Percentiles rank a stretch among this genome's conserved stretches.
Evolutionary conservation across 92 coral and sea anemone species (phyloP).

Genomic region (Bergia sp.): DNA sequence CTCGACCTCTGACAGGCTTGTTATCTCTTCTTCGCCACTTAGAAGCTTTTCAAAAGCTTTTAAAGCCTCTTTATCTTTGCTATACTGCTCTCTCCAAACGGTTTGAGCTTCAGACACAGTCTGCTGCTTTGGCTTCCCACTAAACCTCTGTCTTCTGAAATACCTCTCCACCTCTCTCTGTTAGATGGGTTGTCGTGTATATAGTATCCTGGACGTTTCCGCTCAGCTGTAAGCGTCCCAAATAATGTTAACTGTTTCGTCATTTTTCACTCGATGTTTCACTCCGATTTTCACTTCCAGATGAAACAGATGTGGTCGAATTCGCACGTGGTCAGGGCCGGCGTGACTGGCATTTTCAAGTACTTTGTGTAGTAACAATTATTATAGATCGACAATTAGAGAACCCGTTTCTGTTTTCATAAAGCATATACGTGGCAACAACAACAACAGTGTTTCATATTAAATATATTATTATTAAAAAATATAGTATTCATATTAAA

Average conservation of each 20-base stretch:
- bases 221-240: slow-evolving; percentile 4
- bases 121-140: neutral
- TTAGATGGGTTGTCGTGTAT: neutral
- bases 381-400: too few species aligned
- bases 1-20: slow-evolving; percentile 4
- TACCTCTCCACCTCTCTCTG: slow-evolving; percentile 12
- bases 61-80: slow-evolving; percentile 6
- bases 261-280: slow-evolving; percentile 3
- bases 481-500: too few species aligned
- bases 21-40: neutral
- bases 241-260: neutral
- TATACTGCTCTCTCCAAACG: slow-evolving; percentile 3
- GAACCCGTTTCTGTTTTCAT: too few species aligned
- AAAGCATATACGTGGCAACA: too few species aligned
- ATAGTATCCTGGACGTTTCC: slow-evolving; percentile 2
- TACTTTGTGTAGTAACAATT: too few species aligned
- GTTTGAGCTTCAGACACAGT: neutral
- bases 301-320: too few species aligned
- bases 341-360: too few species aligned
- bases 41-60: slow-evolving; percentile 11
- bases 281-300: neutral
- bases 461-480: too few species aligned
- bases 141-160: neutral
- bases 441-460: too few species aligned
- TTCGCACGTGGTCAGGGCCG: too few species aligned